Conservation (phyloP, 1,140 invertebrate genomes). For the Xylocopa sonorina region DNA sequence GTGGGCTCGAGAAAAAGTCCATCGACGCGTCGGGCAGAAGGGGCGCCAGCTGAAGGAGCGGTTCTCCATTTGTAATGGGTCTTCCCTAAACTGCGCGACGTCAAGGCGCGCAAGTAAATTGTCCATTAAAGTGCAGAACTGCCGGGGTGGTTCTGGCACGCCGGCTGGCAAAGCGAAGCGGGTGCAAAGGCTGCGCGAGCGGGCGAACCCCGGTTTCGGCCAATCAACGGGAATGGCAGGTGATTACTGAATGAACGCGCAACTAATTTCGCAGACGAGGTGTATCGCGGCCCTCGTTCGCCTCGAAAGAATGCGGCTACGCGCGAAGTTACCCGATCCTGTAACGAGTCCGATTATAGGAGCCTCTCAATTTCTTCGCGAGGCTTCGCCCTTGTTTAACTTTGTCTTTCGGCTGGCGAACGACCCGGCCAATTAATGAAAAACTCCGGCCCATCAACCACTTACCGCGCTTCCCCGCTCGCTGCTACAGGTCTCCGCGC, state of each 20-base stretch:
- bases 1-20: not conserved
- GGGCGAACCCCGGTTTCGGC: slow-evolving; percentile 46
- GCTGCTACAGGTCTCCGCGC: not conserved
- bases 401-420: slow-evolving; percentile 62
- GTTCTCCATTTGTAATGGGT: slow-evolving; percentile 37
- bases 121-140: slow-evolving; percentile 59
- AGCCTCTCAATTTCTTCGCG: slow-evolving; percentile 53
- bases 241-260: slow-evolving; percentile 66
- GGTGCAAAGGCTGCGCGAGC: not conserved
- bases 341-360: slow-evolving; percentile 63
- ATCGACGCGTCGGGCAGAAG: not conserved
- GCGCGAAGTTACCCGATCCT: slow-evolving; percentile 35
- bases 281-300: not conserved
- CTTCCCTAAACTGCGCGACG: slow-evolving; percentile 33
- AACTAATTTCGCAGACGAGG: slow-evolving; percentile 60
- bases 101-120: slow-evolving; percentile 59
- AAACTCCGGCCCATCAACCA: slow-evolving; percentile 47
- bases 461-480: slow-evolving; percentile 12
- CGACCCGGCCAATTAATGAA: slow-evolving; percentile 65
- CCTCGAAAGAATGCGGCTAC: slow-evolving; percentile 16
- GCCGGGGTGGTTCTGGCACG: not conserved
- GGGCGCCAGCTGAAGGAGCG: slow-evolving; percentile 22
- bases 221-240: slow-evolving; percentile 65
- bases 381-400: slow-evolving; percentile 57
- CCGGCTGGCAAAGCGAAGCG: slow-evolving; percentile 18